Base-by-base conservation (phyloP, 2,797 vertebrate genomes). In the Sparidentex hasta region DNA sequence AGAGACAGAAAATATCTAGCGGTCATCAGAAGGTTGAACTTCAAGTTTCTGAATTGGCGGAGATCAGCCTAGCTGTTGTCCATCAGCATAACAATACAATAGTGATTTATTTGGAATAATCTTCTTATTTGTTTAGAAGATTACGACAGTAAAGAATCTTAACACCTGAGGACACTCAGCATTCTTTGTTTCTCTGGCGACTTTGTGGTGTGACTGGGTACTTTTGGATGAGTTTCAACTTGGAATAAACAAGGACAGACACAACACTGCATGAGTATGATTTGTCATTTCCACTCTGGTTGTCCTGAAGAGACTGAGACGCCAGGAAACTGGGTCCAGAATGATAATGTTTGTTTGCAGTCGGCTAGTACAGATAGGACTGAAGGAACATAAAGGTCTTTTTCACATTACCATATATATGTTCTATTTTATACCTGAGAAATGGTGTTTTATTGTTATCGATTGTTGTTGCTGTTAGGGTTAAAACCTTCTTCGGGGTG, bases 401-500 rank as follows among this genome's bases (percentile, higher is more conserved):
- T 61, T 66, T 43, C 12, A 38, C 9, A 57, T 62, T 62, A 23
- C 58, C 8, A 11, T 12, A 46, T 5, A 46, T 47, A 2, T n/a
- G n/a, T 47, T n/a, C 3, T 23, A 8, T 52, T 33, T 33, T 50
- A 1, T 56, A 29, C 65, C 41, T 25, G 20, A 50, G 16, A 46
- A 25, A 38, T 11, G 27, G 4, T 20, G 20, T 27, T 67, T 1
- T 13, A 13, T 61, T 66, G 2, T 59, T 18, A 2, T 23, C 23
- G 6, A 4, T 2, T 29, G 13, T 51, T 29, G 20, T 74, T 47
- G 17, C 50, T 65, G 27, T 48, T 20, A 44, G 18, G 27, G 7
- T 33, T 33, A 33, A 33, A 33, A 33, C 33, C 33, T 33, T 33
- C 61, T 7, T 86, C 43, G 21, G n/a, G 27, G 59, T 27, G 54